Conservation (phyloP, 2,113 vertebrate genomes). For the Psettodes erumei region DNA sequence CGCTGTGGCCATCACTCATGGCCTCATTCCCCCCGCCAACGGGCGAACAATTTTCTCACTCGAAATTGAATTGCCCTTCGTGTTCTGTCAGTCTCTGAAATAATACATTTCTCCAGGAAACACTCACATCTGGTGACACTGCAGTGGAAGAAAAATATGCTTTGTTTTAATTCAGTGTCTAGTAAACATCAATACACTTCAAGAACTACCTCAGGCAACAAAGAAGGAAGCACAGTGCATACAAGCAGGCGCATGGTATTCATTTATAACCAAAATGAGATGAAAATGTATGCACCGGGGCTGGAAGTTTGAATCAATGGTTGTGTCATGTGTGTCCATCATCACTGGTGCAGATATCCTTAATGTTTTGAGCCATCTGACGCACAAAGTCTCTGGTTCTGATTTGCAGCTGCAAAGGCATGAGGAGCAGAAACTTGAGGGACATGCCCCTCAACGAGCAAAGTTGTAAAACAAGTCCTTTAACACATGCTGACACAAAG, state of each 20-base stretch:
- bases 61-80: conserved; percentile 7
- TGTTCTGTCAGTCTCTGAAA: conserved; percentile 5
- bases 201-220: background rate
- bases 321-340: conserved; percentile 33
- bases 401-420: background rate
- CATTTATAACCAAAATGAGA: background rate
- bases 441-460: conserved; percentile 1
- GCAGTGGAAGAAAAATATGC: background rate
- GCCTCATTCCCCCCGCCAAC: background rate
- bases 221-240: background rate
- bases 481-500: background rate
- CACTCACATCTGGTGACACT: conserved; percentile 1
- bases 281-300: background rate
- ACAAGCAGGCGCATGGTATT: background rate
- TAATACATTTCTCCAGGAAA: conserved; percentile 10
- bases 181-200: background rate
- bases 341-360: conserved; percentile 53
- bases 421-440: background rate
- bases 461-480: conserved; percentile 10
- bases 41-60: conserved; percentile 14
- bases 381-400: background rate
- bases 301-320: conserved; percentile 64
- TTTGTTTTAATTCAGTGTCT: conserved; percentile 3
- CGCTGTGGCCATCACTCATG: background rate
- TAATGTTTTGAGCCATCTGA: background rate